Base-by-base conservation (phyloP, 2,888 invertebrate genomes). In the Thereva unica region DNA sequence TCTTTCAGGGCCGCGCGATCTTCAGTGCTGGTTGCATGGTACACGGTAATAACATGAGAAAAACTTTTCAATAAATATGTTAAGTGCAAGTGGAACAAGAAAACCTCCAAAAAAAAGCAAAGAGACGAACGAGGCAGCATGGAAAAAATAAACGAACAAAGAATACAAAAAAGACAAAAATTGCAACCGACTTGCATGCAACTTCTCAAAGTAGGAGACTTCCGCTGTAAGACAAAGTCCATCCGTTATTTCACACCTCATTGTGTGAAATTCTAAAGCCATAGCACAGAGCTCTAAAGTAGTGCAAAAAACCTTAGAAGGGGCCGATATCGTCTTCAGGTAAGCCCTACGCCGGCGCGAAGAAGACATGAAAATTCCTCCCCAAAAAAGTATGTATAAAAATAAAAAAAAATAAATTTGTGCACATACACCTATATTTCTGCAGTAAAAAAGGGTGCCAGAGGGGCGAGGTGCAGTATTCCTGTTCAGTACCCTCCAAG, bases 201-300 rank as follows among this genome's bases (percentile, higher is more conserved):
- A 50, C 61, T n/a, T 50, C 50, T 61, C 40, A 65, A 65, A 49
- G 47, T 40, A 55, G 50, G 45, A 67, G 69, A 69, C 69, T 69
- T 69, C 69, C 69, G 69, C 64, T 69, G 35, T 61, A 69, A 67
- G 53, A 69, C 65, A 69, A 69, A 69, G 65, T 67, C 67, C 69
- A 67, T 69, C 69, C 69, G 69, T 67, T 69, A 69, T 69, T 69
- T 69, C 69, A 69, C 69, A 69, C 69, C 69, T 69, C 69, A 67
- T 69, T 69, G 69, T 69, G 67, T 56, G 69, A 67, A 69, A 65
- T 65, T 69, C 69, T 65, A 67, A 57, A 67, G 69, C 42, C 23
- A 23, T 50, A 40, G 53, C 52, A 50, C 52, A 45, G 59, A 66
- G 34, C 53, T 61, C 50, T 50, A 61, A 50, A 6, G 40, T 9